Base-by-base conservation (phyloP, 2,888 invertebrate genomes). In the Unio pictorum region DNA sequence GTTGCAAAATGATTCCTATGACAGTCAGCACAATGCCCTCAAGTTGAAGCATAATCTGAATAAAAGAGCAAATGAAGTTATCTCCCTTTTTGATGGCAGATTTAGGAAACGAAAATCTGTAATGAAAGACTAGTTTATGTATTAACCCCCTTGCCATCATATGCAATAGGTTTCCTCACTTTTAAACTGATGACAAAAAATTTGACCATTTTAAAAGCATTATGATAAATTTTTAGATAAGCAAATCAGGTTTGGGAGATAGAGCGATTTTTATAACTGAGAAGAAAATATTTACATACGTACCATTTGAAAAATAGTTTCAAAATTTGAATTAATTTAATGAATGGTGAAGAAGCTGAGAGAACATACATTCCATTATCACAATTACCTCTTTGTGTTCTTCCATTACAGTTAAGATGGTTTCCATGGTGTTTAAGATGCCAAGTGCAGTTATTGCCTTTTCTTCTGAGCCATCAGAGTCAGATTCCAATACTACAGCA, bases 391-490 rank as follows among this genome's bases (percentile, higher is more conserved):
- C 89, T 76, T 86, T 86, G 64, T 90, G 87, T 66, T 90, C 89
- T 87, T 97, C 97, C 96, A 98, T 96, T 4, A 97, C 97, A 78
- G 94, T 95, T 20, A 99, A 91, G 56, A 99, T 93, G 0, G 97
- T 98, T 91, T 99, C 98, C 90, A 99, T 95, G 3, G 99, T 98
- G 89, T 96, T 98, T 18, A 99, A 91, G 55, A 99, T 92, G 28
- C 98, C 98, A 95, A 99, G 97, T 0, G 98, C 97, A 1, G 97
- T 96, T 68, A 99, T 96, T 11, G 98, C 97, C 88, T 97, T 97
- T 89, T 99, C 98, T 84, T 98, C 98, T 0, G 95, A 94, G 5
- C 95, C 95, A 81, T 90, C 90, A 3, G 84, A 82, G 71, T 89
- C 90, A 4, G 86, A 81, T 56, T 87, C 85, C 67, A 91, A 71